phyloP scores from a whole-genome alignment of 1,140 invertebrate species.

The Schlechtendalia chinensis region DNA sequence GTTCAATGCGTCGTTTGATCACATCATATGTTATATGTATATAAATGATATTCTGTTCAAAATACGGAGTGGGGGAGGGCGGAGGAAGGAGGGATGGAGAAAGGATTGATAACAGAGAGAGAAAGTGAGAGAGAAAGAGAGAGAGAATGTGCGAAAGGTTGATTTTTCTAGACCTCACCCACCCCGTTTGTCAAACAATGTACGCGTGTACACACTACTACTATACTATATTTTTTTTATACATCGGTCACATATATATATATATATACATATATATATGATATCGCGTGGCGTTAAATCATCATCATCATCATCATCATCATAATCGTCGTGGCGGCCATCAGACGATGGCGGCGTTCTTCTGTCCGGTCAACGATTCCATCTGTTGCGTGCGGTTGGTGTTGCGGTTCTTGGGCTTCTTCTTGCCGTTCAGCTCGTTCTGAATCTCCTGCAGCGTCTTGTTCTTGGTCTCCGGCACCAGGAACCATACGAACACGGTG shows the following conservation, averaged over 20 bases:
- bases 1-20: conserved; percentile 3
- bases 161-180: neutral
- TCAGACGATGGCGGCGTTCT: conserved; percentile 30
- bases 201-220: neutral
- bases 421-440: conserved; percentile 60
- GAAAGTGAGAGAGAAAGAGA: too few species aligned
- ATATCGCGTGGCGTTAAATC: neutral
- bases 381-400: conserved; percentile 1
- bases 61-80: too few species aligned
- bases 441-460: conserved; percentile 75
- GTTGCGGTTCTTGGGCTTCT: conserved; percentile 49
- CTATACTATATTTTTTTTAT: neutral
- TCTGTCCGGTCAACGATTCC: conserved; percentile 25
- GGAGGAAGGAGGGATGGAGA: too few species aligned
- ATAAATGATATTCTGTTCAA: conserved; percentile 6
- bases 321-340: neutral
- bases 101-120: too few species aligned
- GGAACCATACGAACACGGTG: conserved; percentile 61
- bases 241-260: neutral
- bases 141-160: too few species aligned
- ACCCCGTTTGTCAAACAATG: neutral
- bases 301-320: too few species aligned
- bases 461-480: conserved; percentile 80
- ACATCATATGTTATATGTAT: too few species aligned
- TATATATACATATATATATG: neutral